phyloP scores from a whole-genome alignment of 2,113 vertebrate species.

The Aviceda subcristata region DNA sequence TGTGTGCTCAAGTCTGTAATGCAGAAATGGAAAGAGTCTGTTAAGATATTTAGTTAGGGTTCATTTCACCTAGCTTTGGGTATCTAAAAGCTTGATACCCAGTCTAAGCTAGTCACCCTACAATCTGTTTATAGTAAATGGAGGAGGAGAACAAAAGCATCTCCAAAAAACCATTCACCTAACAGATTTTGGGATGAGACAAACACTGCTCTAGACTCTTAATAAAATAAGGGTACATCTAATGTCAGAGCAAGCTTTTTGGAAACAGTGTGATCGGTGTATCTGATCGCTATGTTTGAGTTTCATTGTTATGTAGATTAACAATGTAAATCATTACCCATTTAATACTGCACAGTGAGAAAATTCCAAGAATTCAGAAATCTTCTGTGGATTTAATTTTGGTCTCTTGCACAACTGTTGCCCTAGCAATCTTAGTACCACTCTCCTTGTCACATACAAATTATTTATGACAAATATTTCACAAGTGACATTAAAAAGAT shows the following conservation, averaged over 20 bases:
- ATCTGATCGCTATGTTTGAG: background rate
- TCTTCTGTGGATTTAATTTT: background rate
- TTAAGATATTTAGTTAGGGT: background rate
- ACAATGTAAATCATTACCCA: background rate
- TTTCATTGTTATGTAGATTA: background rate
- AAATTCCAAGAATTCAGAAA: background rate
- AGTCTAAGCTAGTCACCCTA: background rate
- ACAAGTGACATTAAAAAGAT: background rate
- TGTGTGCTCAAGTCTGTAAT: accelerated
- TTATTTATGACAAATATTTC: background rate
- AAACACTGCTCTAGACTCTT: background rate
- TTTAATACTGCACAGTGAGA: background rate
- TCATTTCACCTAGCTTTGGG: background rate
- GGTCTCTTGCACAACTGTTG: background rate
- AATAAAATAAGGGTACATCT: background rate
- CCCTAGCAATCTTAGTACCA: background rate
- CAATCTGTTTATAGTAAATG: background rate
- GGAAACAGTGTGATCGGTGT: background rate
- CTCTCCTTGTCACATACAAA: background rate
- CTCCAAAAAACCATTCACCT: background rate
- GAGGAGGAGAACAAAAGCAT: background rate
- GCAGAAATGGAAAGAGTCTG: background rate
- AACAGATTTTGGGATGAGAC: background rate
- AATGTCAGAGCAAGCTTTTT: background rate
- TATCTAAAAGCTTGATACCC: background rate